Evolutionary conservation across 2,888 invertebrate genomes (phyloP).

Genomic region (Drosophila crucigera): DNA sequence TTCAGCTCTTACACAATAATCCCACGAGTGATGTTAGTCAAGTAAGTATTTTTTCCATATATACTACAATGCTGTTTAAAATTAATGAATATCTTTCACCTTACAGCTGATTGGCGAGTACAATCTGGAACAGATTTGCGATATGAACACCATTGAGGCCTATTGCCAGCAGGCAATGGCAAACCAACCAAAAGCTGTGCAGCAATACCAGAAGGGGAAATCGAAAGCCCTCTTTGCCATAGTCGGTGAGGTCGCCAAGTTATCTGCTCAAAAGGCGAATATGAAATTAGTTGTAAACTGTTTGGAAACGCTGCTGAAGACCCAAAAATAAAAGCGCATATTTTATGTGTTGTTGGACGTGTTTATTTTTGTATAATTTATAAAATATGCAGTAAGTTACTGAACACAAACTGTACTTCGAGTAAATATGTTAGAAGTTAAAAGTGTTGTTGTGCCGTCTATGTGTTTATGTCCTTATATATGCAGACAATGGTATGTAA

Average conservation of each 20-base stretch:
- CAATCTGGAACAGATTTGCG: slow-evolving; percentile 88
- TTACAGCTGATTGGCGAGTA: slow-evolving; percentile 87
- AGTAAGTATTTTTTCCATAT: slow-evolving; percentile 56
- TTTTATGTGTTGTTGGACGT: slow-evolving; percentile 55
- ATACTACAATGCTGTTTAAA: background rate
- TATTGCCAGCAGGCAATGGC: slow-evolving; percentile 88
- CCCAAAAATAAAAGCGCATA: slow-evolving; percentile 20
- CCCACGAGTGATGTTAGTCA: slow-evolving; percentile 84
- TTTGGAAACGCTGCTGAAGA: slow-evolving; percentile 85
- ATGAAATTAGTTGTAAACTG: slow-evolving; percentile 88
- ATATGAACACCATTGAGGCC: slow-evolving; percentile 87
- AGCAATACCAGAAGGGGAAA: slow-evolving; percentile 90
- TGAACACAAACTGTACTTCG: slow-evolving; percentile 53
- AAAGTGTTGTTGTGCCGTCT: slow-evolving; percentile 56
- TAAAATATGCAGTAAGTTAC: slow-evolving; percentile 53
- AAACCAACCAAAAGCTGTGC: slow-evolving; percentile 89
- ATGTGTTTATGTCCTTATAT: slow-evolving; percentile 52
- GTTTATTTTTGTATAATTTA: slow-evolving; percentile 59
- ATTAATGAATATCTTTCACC: no score
- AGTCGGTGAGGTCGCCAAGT: slow-evolving; percentile 87
- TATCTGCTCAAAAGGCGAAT: slow-evolving; percentile 88
- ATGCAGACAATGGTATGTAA: slow-evolving; percentile 45
- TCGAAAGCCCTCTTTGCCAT: slow-evolving; percentile 89
- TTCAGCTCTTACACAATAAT: slow-evolving; percentile 85
- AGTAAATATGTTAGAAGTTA: slow-evolving; percentile 39